Conservation (phyloP, 2,113 vertebrate species). For the Pseudonaja textilis region DNA sequence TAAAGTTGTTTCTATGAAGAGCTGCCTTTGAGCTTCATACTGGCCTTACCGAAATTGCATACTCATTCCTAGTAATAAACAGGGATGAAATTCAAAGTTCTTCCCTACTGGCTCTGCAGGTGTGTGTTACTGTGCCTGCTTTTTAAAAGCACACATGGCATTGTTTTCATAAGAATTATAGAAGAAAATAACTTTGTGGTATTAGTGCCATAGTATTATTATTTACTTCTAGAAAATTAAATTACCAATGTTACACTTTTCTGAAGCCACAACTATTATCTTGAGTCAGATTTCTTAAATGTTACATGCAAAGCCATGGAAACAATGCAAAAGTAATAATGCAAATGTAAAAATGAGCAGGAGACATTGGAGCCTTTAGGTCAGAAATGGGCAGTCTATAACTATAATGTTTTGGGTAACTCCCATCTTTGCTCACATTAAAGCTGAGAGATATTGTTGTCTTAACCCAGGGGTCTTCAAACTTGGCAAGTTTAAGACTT, state of each 20-base stretch:
- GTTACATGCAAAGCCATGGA: not conserved
- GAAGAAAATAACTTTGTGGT: not conserved
- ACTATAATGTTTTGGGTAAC: not conserved
- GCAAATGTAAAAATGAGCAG: not conserved
- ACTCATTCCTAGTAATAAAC: not conserved
- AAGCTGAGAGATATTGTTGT: not conserved
- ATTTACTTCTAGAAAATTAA: accelerated
- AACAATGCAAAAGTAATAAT: not conserved
- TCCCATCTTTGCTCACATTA: not conserved
- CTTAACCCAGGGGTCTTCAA: not conserved
- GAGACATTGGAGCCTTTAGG: not conserved
- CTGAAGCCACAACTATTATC: not conserved
- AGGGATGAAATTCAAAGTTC: too few species aligned
- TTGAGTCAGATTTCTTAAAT: not conserved
- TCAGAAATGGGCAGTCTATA: not conserved
- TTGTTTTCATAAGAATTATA: not conserved
- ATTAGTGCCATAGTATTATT: not conserved
- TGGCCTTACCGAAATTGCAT: not conserved
- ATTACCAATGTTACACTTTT: not conserved
- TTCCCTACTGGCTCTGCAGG: too few species aligned
- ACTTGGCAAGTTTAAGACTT: too few species aligned
- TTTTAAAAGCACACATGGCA: not conserved
- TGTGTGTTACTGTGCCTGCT: not conserved
- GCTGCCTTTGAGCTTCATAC: slow-evolving; percentile 21
- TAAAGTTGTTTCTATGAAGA: slow-evolving; percentile 12